phyloP scores from a whole-genome alignment of 2,113 vertebrate species.

The Xiphophorus maculatus region DNA sequence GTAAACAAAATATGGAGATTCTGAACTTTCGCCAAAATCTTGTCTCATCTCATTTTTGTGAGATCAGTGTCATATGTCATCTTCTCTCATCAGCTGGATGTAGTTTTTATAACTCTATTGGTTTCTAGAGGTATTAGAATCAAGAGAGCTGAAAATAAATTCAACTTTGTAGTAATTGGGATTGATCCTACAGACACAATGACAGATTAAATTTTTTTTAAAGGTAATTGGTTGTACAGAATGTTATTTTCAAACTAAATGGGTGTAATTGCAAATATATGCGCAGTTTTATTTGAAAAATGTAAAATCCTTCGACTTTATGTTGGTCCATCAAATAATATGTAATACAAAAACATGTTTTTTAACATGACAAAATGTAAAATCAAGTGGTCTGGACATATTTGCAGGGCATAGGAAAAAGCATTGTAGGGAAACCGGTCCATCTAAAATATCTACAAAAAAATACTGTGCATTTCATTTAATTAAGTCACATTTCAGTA shows the following conservation, averaged over 20 bases:
- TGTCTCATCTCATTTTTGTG: no score
- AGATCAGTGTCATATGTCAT: no score
- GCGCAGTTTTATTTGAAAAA: neutral
- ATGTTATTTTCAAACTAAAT: neutral
- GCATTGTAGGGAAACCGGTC: slow-evolving; percentile 11
- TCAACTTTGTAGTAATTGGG: neutral
- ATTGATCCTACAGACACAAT: neutral
- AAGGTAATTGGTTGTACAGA: neutral
- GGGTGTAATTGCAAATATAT: neutral
- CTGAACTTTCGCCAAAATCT: no score
- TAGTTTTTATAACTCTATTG: no score
- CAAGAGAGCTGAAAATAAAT: neutral
- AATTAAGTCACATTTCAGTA: slow-evolving; percentile 7
- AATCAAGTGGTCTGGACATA: neutral
- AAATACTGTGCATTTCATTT: slow-evolving; percentile 16
- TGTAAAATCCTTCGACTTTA: no score
- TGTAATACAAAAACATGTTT: no score
- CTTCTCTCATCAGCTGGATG: no score
- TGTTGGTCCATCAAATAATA: no score
- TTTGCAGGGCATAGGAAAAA: neutral
- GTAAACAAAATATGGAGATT: no score
- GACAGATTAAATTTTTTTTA: neutral
- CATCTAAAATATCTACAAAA: neutral
- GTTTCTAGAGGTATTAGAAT: neutral
- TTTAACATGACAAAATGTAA: neutral